phyloP scores from a whole-genome alignment of 2,797 vertebrate genomes.

The Catamblyrhynchus diadema region DNA sequence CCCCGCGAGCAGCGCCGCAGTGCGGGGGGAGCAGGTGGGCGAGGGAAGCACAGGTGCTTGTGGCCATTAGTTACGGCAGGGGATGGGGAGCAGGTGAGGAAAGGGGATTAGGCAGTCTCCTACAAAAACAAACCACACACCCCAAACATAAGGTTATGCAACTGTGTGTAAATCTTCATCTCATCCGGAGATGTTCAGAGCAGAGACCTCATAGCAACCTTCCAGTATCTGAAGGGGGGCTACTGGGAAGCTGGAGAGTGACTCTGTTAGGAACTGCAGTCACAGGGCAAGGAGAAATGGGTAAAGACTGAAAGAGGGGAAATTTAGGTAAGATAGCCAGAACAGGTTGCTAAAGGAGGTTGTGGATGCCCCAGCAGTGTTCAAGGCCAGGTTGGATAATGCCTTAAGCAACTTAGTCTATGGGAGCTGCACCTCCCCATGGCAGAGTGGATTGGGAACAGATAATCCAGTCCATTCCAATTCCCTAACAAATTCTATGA shows the following conservation, averaged over 20 bases:
- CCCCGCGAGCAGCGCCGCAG: background rate
- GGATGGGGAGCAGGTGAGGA: background rate
- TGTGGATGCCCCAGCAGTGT: background rate
- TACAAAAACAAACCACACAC: accelerated
- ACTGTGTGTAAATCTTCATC: background rate
- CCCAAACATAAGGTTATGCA: accelerated
- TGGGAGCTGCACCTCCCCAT: background rate
- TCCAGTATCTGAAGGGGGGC: too few species aligned
- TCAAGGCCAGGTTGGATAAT: background rate
- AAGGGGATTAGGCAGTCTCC: background rate
- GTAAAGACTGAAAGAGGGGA: background rate
- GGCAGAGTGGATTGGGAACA: background rate
- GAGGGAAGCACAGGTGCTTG: accelerated
- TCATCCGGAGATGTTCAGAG: background rate
- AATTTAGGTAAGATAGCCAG: background rate
- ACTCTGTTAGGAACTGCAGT: background rate
- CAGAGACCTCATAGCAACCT: background rate
- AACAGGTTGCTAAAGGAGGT: background rate
- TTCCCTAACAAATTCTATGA: background rate
- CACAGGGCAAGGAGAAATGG: background rate
- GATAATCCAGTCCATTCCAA: background rate
- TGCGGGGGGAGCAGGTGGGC: accelerated
- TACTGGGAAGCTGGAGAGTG: too few species aligned
- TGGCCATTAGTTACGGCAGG: background rate
- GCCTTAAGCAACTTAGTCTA: background rate